Evolutionary conservation across 1,140 invertebrate genomes (phyloP).

Genomic region (Sipha flava): DNA sequence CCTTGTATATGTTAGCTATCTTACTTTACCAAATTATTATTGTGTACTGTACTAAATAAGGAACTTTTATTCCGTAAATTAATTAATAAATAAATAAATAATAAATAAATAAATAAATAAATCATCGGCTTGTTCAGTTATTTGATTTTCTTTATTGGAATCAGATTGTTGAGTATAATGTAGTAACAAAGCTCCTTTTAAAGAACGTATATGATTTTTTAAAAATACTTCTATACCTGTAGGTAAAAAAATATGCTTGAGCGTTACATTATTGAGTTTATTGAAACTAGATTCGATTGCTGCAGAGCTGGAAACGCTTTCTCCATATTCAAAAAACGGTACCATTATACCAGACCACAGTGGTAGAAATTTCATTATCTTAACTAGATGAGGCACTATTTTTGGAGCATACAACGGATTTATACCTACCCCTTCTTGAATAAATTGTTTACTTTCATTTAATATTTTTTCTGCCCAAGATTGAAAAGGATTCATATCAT

Average conservation of each 20-base stretch:
- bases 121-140: too few species aligned
- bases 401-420: not conserved
- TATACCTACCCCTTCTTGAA: not conserved
- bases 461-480: not conserved
- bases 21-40: too few species aligned
- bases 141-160: not conserved
- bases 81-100: too few species aligned
- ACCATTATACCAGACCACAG: not conserved
- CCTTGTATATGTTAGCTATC: too few species aligned
- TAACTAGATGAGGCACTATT: not conserved
- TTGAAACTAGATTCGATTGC: too few species aligned
- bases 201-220: not conserved
- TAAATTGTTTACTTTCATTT: not conserved
- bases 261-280: not conserved
- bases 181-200: not conserved
- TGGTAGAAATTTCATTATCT: not conserved
- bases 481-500: not conserved
- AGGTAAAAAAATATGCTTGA: not conserved
- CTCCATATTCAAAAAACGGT: not conserved
- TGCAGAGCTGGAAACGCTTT: not conserved
- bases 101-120: too few species aligned
- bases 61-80: too few species aligned
- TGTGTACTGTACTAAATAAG: too few species aligned
- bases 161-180: not conserved
- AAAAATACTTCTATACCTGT: not conserved